Evolutionary conservation across 1,140 invertebrate genomes (phyloP), one percentile per base, ranked within the genome.

Genomic region (Adelges cooleyi): DNA sequence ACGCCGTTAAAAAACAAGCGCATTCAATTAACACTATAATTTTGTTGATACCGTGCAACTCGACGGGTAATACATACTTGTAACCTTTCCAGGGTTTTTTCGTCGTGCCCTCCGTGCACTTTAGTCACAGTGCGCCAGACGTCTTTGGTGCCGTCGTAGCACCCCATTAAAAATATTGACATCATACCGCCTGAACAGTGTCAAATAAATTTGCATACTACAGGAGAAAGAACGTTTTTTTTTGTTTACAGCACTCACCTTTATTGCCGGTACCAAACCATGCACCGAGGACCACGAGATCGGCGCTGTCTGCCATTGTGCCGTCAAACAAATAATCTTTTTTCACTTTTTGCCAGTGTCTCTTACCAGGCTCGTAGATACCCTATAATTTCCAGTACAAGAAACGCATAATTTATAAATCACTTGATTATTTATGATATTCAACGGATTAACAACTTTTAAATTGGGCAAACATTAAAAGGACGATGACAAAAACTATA

Each of bases 301-400:
- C 93, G 65, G 91, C 92, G 13, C 83, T 86, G 76, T 96, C 93
- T 2, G 92, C 92, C 88, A 95, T 95, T n/a, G 86, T 86, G 29
- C 92, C 92, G 67, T 83, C 86, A 74, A 86, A 85, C 17, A 95
- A 77, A 75, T 96, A 95, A 75, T 95, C 92, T 75, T 94, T 95
- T 74, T 96, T 96, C 38, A 96, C 85, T 80, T 96, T 96, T 46
- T 95, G 73, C 93, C 92, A 95, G 74, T 93, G 90, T 22, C 92
- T 79, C 73, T 95, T 95, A 1, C 92, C 92, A 1, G 92, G 92
- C 72, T 95, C 89, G 76, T 95, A 95, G 56, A 82, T 83, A 71
- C 89, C 84, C 77, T 88, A 74, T 46, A 74, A 49, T 68, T 48
- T n/a, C n/a, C n/a, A n/a, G n/a, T 40, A n/a, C 38, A 40, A 40